A percentile compares a stretch with the other conserved stretches of the same genome.
phyloP scores from a whole-genome alignment of 1,140 invertebrate genomes.

The Anastrepha obliqua region DNA sequence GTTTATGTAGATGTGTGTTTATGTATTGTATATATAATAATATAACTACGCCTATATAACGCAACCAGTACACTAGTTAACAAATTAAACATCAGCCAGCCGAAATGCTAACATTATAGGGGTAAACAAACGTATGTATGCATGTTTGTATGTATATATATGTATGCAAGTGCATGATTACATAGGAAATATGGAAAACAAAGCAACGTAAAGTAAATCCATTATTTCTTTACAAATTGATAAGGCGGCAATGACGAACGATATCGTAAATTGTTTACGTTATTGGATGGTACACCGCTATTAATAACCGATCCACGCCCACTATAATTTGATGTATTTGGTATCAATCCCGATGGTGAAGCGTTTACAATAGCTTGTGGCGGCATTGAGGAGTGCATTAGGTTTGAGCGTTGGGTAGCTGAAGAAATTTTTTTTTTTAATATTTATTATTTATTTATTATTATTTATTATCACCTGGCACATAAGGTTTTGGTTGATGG shows the following conservation, averaged over 20 bases:
- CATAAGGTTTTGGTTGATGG: slow-evolving; percentile 73
- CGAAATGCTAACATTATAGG: slow-evolving; percentile 16
- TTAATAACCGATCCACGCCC: slow-evolving; percentile 61
- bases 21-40: slow-evolving; percentile 34
- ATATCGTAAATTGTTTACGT: slow-evolving; percentile 66
- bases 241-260: slow-evolving; percentile 67
- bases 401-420: slow-evolving; percentile 70
- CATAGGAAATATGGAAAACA: slow-evolving; percentile 34
- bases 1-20: not conserved
- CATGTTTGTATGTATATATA: not conserved
- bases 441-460: too few species aligned
- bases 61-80: slow-evolving; percentile 49
- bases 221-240: slow-evolving; percentile 73
- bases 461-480: slow-evolving; percentile 66
- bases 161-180: slow-evolving; percentile 27
- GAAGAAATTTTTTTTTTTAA: not conserved
- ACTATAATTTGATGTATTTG: slow-evolving; percentile 68
- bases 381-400: slow-evolving; percentile 70
- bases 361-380: slow-evolving; percentile 70
- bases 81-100: slow-evolving; percentile 35
- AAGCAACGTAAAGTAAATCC: slow-evolving; percentile 57
- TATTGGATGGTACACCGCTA: slow-evolving; percentile 40
- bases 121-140: slow-evolving; percentile 14
- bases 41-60: slow-evolving; percentile 51
- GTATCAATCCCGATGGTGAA: slow-evolving; percentile 65